Base-by-base conservation (phyloP, 1,140 invertebrate species). In the Penaeus vannamei region DNA sequence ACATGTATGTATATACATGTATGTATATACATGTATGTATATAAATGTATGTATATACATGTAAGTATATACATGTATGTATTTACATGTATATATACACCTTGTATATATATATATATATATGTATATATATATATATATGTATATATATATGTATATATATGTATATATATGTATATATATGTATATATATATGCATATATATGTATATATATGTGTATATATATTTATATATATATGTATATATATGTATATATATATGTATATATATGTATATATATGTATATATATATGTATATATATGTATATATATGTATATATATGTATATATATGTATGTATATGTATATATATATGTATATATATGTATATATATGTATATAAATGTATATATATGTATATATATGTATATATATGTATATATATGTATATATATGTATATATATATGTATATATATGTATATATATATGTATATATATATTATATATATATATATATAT, bases 201-300 rank as follows among this genome's bases (percentile, higher is more conserved):
- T 84, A 36, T 77, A 84, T 77, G 79, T 66, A 77, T 77, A 84
- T 84, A 84, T 77, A 66, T 84, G 79, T 64, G 20, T 36, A 84
- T 84, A 84, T 36, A 77, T 42, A 84, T 84, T 79, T 84, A 84
- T 77, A 64, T 66, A 36, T 42, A 84, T 84, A 84, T 77, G 22
- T 77, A 84, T 84, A 84, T 84, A 77, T 77, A 77, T 84, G 79
- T 84, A 77, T 77, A 84, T 84, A 84, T 84, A 77, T 80, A 84
- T 84, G 79, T 84, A 84, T 84, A 84, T 77, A 77, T 77, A 84
- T 84, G 79, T 84, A 77, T 80, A 84, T 84, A 84, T 84, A 61
- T 77, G 23, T 84, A 4, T 84, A 61, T 77, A 61, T 77, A 61
- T 84, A 61, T 5, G 23, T 84, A n/a, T 84, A 61, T 77, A 84